Evolutionary conservation across 64 coral and sea anemone species (phyloP).

Genomic region (Porites lutea): DNA sequence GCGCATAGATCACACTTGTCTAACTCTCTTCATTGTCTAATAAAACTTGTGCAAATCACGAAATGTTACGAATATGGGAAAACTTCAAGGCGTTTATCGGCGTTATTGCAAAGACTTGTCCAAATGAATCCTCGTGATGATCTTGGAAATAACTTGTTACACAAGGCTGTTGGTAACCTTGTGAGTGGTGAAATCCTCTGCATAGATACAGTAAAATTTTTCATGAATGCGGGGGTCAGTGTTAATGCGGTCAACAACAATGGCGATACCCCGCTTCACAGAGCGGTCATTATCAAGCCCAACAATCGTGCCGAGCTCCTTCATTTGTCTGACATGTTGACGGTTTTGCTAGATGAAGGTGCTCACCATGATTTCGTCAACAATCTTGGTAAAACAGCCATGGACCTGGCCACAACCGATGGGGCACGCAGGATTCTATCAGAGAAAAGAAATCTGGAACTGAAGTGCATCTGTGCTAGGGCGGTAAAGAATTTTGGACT

Average conservation of each 20-base stretch:
- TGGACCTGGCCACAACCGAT: constrained; percentile 29
- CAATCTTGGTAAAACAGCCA: constrained; percentile 31
- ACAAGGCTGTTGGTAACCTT: too few relatives aligned
- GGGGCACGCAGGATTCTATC: constrained; percentile 35
- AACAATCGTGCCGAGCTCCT: not conserved
- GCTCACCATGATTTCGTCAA: constrained; percentile 60
- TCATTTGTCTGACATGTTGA: constrained; percentile 40
- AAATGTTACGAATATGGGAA: too few relatives aligned
- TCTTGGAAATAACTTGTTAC: too few relatives aligned
- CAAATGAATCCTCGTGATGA: too few relatives aligned
- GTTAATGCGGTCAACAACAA: constrained; percentile 41
- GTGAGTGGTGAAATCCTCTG: too few relatives aligned
- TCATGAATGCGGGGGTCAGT: not conserved
- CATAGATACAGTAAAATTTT: too few relatives aligned
- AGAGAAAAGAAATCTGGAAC: constrained; percentile 28
- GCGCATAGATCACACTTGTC: constrained; percentile 22
- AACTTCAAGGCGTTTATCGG: too few relatives aligned
- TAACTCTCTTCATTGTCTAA: too few relatives aligned
- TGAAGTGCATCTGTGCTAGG: constrained; percentile 42
- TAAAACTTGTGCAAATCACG: too few relatives aligned
- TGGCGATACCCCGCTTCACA: constrained; percentile 67
- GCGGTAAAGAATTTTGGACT: constrained; percentile 17
- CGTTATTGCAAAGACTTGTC: too few relatives aligned
- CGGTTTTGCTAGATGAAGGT: constrained; percentile 24
- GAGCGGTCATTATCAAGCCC: constrained; percentile 1